phyloP scores from a whole-genome alignment of 2,797 vertebrate species.

The Poecilia wingei region DNA sequence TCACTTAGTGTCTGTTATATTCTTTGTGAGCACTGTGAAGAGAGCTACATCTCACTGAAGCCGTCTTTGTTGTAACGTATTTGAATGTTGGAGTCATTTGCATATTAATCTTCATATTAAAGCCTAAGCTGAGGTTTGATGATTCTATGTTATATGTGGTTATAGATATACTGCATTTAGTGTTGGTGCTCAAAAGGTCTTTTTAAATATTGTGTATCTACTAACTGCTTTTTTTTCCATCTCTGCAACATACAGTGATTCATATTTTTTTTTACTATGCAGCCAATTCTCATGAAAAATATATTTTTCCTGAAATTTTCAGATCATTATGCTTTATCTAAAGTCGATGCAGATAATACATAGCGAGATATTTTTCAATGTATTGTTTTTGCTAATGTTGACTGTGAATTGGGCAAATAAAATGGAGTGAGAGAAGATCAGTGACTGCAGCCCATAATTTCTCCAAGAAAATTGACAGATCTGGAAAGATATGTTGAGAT shows the following conservation, averaged over 20 bases:
- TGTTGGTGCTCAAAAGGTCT: neutral
- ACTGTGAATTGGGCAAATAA: neutral
- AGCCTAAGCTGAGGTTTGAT: slow-evolving; percentile 15
- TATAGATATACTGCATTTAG: slow-evolving; percentile 14
- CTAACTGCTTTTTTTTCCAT: neutral
- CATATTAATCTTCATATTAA: slow-evolving; percentile 46
- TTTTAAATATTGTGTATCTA: neutral
- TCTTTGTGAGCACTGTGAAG: slow-evolving; percentile 47
- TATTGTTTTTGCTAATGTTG: too few relatives aligned
- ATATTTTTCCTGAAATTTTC: neutral
- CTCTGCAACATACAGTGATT: neutral
- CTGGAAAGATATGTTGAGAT: too few relatives aligned
- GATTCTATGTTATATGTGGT: slow-evolving; percentile 12
- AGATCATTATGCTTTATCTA: neutral
- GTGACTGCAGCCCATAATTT: neutral
- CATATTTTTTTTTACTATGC: neutral
- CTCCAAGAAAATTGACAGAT: neutral
- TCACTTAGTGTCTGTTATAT: slow-evolving; percentile 61
- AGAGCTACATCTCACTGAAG: slow-evolving; percentile 58
- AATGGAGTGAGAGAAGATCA: neutral
- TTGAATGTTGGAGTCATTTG: slow-evolving; percentile 59
- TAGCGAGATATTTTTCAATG: neutral
- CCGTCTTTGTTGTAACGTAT: slow-evolving; percentile 57
- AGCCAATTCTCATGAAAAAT: neutral
- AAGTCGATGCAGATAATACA: neutral